Base-by-base conservation (phyloP, 1,140 invertebrate species). In the Drosophila repleta region DNA sequence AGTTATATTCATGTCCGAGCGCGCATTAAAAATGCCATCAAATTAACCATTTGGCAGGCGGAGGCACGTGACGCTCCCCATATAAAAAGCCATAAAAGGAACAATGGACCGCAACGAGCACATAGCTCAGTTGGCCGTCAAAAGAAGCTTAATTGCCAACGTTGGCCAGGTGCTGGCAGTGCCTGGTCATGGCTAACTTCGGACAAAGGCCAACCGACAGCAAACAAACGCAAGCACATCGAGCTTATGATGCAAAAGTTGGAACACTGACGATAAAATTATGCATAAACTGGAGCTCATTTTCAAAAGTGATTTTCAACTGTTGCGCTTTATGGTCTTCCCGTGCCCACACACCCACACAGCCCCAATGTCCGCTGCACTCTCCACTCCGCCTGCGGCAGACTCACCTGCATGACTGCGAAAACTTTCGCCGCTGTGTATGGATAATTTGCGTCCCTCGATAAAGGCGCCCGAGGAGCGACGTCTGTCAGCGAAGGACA, bases 401-500 rank as follows among this genome's bases (percentile, higher is more conserved):
- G n/a, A 79, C 82, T 81, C 64, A 91, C 90, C 90, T 37, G 68
- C 76, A 84, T 91, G 90, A 64, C 90, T 91, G 71, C 91, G 91
- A 81, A 92, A 90, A 82, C 89, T 91, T 84, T 92, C 91, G 29
- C 90, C 88, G 52, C 87, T 92, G 55, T 91, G 84, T 29, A 92
- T 87, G 70, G 91, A 92, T 64, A 90, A 49, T 74, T 92, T 92
- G 39, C 91, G 77, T 58, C 88, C 88, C 53, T 92, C 91, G 37
- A 80, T 79, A 73, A 92, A 92, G 64, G 90, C 90, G 46, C 85
- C 90, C 4, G 90, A 91, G 35, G 91, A 92, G 52, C 91, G 89
- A 20, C 91, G 80, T 68, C 91, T 77, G 76, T 92, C 91, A 61
- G 85, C 91, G 72, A 92, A 92, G 61, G 90, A 91, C 74, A 92